Conservation (phyloP, 2,113 vertebrate species). For the Callipepla californica region DNA sequence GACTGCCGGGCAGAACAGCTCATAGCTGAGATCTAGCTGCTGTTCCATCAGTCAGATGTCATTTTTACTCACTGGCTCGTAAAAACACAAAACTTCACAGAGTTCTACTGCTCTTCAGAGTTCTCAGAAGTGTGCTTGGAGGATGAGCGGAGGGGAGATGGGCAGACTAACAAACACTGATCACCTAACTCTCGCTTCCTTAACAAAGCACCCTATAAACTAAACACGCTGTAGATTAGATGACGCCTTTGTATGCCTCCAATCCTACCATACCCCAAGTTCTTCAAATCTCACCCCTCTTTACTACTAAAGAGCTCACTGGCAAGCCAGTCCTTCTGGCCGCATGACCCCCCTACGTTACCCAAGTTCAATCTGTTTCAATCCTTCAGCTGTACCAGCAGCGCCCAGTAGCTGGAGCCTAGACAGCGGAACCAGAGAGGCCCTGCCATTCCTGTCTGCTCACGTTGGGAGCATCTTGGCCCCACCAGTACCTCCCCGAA, state of each 20-base stretch:
- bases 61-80: neutral
- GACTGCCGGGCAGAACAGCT: neutral
- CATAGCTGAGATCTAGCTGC: neutral
- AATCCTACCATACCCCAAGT: neutral
- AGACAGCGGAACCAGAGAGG: slow-evolving; percentile 91
- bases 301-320: neutral
- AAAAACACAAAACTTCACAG: neutral
- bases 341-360: slow-evolving; percentile 6
- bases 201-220: slow-evolving; percentile 13
- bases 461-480: slow-evolving; percentile 85
- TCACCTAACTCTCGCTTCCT: slow-evolving; percentile 32
- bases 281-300: neutral
- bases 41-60: neutral
- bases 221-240: slow-evolving; percentile 19
- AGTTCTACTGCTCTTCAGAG: neutral
- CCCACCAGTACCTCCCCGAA: slow-evolving; percentile 89
- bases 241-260: neutral
- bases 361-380: slow-evolving; percentile 76
- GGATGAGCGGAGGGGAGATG: neutral
- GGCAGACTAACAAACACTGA: slow-evolving; percentile 4
- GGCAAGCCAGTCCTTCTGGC: slow-evolving; percentile 19
- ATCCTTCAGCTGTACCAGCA: slow-evolving; percentile 86
- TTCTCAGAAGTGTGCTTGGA: neutral
- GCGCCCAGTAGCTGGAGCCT: slow-evolving; percentile 91
- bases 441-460: slow-evolving; percentile 88